Conservation (phyloP, 2,797 vertebrate genomes). For the Hipposideros larvatus region DNA sequence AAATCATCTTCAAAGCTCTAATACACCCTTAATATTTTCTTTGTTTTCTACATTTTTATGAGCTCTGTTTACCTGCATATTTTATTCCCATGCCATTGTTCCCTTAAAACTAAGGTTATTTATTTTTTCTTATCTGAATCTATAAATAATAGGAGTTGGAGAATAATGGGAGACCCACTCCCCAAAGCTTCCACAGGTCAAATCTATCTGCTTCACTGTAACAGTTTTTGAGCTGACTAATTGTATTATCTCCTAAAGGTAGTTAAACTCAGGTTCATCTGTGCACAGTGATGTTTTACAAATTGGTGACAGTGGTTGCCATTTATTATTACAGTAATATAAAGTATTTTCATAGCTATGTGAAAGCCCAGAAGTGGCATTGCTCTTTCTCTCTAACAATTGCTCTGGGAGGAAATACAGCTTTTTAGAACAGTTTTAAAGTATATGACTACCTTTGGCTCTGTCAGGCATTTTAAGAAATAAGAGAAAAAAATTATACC, state of each 20-base stretch:
- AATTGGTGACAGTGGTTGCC: background rate
- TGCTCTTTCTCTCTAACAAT: background rate
- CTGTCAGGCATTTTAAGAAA: background rate
- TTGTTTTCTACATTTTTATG: constrained; percentile 32
- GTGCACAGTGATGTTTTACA: background rate
- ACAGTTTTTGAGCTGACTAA: background rate
- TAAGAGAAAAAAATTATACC: background rate
- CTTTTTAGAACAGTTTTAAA: background rate
- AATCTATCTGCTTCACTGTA: background rate
- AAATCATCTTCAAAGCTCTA: constrained; percentile 31
- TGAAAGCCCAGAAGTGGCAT: background rate
- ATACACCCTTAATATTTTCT: background rate
- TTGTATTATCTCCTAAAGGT: background rate
- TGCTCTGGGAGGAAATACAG: background rate
- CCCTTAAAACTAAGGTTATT: background rate
- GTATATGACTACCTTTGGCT: background rate
- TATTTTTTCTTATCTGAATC: background rate
- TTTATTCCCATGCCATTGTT: background rate
- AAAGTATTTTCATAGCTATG: background rate
- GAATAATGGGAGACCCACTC: background rate
- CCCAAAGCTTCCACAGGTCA: background rate
- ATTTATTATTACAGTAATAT: background rate
- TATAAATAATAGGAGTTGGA: background rate
- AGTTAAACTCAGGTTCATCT: background rate
- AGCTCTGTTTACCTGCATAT: background rate